Evolutionary conservation across 2,797 vertebrate species (phyloP), one percentile per base, ranked within the genome.

Genomic region (Sylvilagus floridanus): DNA sequence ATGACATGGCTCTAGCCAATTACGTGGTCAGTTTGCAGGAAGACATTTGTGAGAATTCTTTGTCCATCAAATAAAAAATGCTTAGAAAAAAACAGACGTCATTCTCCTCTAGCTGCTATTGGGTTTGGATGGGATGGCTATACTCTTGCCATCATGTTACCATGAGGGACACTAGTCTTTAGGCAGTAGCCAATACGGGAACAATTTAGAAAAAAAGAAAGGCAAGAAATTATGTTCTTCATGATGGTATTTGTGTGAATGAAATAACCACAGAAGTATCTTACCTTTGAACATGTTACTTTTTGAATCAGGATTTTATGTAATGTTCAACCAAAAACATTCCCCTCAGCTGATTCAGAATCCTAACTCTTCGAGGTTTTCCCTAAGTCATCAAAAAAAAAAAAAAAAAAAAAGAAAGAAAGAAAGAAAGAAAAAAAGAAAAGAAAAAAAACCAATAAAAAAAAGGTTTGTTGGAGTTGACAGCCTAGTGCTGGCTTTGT

Each of bases 221-320:
- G 17, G 10, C 22, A 54, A 47, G n/a, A 57, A 73, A 73, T 65
- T 26, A 42, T 22, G 10, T 91, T 90, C 37, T 69, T 32, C 12
- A 86, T 42, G 37, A 66, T 52, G 2, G 71, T 42, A 14, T 63
- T 76, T 84, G n/a, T 85, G 37, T 2, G 50, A 77, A 24, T 30
- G 54, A 94, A 26, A 30, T 57, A 57, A 60, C 13, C 52, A 65
- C 0, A 0, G 14, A 79, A 78, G 2, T 47, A 72, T 5, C 21
- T 52, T 63, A 50, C n/a, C 11, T 86, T 71, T 89, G 63, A 88
- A 77, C 17, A 32, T 82, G 30, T 73, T 60, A 68, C 5, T 7
- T 84, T 95, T 32, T 77, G n/a, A 94, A 78, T 90, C 66, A 87
- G 5, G 10, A 62, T 71, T 68, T 69, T 92, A 37, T 89, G 0